Evolutionary conservation across 2,113 vertebrate species (phyloP).

Genomic region (Potamarius usumacintae): DNA sequence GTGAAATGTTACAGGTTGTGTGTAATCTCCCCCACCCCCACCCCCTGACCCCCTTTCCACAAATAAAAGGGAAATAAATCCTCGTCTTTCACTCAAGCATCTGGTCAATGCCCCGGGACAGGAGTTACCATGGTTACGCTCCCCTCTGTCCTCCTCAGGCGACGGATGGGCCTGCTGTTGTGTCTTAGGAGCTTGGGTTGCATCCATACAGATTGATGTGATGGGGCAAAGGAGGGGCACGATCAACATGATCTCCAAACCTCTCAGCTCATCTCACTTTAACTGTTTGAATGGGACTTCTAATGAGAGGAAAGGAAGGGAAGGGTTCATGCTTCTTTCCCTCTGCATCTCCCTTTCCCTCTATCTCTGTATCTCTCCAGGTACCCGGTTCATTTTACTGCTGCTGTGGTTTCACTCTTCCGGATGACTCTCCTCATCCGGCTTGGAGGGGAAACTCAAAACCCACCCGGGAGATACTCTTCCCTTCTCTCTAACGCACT

Average conservation of each 20-base stretch:
- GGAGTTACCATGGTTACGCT: constrained; percentile 66
- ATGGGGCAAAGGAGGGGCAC: constrained; percentile 39
- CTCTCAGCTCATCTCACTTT: constrained; percentile 64
- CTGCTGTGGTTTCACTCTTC: constrained; percentile 53
- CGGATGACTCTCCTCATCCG: constrained; percentile 46
- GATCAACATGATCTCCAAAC: constrained; percentile 61
- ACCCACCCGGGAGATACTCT: constrained; percentile 52
- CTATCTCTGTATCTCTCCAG: constrained; percentile 41
- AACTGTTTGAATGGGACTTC: constrained; percentile 30
- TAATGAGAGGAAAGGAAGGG: not conserved
- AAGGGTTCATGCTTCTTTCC: constrained; percentile 19
- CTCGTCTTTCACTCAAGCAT: constrained; percentile 67
- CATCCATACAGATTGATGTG: constrained; percentile 53
- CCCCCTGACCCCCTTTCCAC: constrained; percentile 25
- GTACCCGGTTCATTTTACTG: constrained; percentile 53
- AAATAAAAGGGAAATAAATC: constrained; percentile 56
- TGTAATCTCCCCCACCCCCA: constrained; percentile 22
- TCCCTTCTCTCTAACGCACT: constrained; percentile 19
- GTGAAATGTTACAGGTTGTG: constrained; percentile 56
- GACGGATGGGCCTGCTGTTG: constrained; percentile 55
- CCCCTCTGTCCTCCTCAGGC: constrained; percentile 57
- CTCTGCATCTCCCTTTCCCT: constrained; percentile 26
- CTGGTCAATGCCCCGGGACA: constrained; percentile 71
- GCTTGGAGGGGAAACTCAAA: constrained; percentile 52
- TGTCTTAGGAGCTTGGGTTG: constrained; percentile 52